phyloP scores from a whole-genome alignment of 2,113 vertebrate species.

The Atrichornis clamosus region DNA sequence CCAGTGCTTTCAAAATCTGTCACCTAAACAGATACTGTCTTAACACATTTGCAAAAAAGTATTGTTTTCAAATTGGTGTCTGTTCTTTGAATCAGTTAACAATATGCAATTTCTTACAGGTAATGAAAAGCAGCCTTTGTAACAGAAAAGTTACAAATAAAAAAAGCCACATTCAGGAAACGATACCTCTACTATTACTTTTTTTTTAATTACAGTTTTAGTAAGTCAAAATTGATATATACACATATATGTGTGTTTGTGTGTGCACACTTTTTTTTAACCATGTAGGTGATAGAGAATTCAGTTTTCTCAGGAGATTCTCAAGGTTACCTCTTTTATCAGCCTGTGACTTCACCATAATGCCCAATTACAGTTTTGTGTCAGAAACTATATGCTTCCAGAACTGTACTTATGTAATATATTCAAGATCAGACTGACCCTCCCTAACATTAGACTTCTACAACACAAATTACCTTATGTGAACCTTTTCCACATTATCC shows the following conservation, averaged over 20 bases:
- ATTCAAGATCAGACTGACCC: background rate
- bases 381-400: background rate
- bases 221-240: background rate
- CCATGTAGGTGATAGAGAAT: background rate
- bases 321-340: background rate
- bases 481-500: background rate
- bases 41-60: background rate
- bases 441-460: background rate
- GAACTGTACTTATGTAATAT: background rate
- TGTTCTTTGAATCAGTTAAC: background rate
- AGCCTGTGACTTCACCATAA: background rate
- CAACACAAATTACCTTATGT: background rate
- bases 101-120: background rate
- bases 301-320: background rate
- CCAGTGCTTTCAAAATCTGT: background rate
- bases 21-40: background rate
- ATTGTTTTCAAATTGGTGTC: background rate
- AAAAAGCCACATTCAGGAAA: background rate
- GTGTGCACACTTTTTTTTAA: background rate
- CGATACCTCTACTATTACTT: background rate
- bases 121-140: background rate
- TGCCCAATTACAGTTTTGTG: background rate
- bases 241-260: background rate
- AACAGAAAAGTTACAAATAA: background rate
- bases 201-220: background rate